Conservation (phyloP, 2,888 invertebrate species). For the Phasia obesa region DNA sequence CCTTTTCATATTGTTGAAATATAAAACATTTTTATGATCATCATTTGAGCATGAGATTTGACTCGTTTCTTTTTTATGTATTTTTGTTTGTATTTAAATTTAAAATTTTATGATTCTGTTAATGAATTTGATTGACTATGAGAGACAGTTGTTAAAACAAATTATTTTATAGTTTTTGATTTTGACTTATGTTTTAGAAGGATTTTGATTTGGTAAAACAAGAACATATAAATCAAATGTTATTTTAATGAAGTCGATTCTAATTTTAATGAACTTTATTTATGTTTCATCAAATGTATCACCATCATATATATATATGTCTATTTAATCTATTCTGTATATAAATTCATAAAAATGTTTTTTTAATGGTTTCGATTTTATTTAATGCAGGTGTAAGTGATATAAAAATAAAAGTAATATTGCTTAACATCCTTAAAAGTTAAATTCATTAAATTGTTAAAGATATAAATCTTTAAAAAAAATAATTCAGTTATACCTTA, state of each 20-base stretch:
- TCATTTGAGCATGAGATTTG: conserved; percentile 20
- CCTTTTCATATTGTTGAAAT: conserved; percentile 38
- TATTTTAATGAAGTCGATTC: conserved; percentile 62
- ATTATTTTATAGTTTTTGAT: conserved; percentile 59
- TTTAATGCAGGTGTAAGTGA: too few species aligned
- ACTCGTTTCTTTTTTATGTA: neutral
- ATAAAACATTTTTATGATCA: conserved; percentile 45
- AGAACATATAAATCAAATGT: conserved; percentile 58
- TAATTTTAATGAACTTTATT: conserved; percentile 47
- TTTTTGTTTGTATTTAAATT: conserved; percentile 38
- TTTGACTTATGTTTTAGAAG: conserved; percentile 36
- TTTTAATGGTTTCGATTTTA: too few species aligned
- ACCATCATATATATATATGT: too few species aligned
- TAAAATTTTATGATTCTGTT: conserved; percentile 58
- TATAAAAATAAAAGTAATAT: too few species aligned
- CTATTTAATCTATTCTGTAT: too few species aligned
- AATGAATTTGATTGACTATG: conserved; percentile 52
- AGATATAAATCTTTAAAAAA: too few species aligned
- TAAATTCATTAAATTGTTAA: too few species aligned
- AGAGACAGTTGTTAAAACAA: conserved; percentile 60
- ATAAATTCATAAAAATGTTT: too few species aligned
- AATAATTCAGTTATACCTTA: too few species aligned
- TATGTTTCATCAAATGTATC: neutral
- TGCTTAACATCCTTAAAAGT: too few species aligned
- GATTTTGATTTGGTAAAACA: conserved; percentile 33